phyloP scores from a whole-genome alignment of 2,888 invertebrate species.

The Chalcis sispes region DNA sequence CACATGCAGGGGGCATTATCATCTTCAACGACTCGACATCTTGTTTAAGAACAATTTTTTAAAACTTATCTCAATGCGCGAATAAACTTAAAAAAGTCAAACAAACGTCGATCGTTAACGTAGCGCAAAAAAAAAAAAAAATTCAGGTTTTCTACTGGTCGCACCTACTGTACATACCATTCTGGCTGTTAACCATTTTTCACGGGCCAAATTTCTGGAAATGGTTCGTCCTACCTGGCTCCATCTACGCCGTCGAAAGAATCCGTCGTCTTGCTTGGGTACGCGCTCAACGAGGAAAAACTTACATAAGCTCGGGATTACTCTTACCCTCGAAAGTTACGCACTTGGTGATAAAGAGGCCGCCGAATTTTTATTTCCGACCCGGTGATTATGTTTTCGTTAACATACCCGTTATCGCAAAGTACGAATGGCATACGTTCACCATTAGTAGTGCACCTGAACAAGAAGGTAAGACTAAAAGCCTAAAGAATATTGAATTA shows the following conservation, averaged over 20 bases:
- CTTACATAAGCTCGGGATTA: conserved; percentile 92
- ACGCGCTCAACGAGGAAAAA: conserved; percentile 84
- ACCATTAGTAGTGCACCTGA: conserved; percentile 97
- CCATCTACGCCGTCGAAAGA: conserved; percentile 87
- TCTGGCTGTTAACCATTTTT: conserved; percentile 89
- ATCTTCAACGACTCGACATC: too few species aligned
- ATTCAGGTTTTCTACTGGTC: conserved; percentile 93
- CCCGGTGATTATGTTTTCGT: conserved; percentile 97
- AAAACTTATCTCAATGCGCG: too few species aligned
- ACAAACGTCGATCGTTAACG: too few species aligned
- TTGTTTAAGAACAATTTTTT: too few species aligned
- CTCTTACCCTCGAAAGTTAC: conserved; percentile 93
- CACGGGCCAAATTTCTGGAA: conserved; percentile 97
- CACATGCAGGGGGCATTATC: too few species aligned
- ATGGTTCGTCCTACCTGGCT: conserved; percentile 92
- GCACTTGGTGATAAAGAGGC: conserved; percentile 92
- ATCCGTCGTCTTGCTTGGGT: conserved; percentile 80
- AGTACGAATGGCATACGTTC: conserved; percentile 98
- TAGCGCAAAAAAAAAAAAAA: too few species aligned
- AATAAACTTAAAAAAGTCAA: too few species aligned
- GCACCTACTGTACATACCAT: conserved; percentile 91
- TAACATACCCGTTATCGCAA: conserved; percentile 93
- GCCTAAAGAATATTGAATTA: too few species aligned
- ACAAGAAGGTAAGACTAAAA: conserved; percentile 86
- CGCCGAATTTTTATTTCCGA: conserved; percentile 90